Percentiles rank a stretch among this genome's conserved stretches.
Conservation (phyloP, 2,113 vertebrate genomes). For the Poeciliopsis prolifica region DNA sequence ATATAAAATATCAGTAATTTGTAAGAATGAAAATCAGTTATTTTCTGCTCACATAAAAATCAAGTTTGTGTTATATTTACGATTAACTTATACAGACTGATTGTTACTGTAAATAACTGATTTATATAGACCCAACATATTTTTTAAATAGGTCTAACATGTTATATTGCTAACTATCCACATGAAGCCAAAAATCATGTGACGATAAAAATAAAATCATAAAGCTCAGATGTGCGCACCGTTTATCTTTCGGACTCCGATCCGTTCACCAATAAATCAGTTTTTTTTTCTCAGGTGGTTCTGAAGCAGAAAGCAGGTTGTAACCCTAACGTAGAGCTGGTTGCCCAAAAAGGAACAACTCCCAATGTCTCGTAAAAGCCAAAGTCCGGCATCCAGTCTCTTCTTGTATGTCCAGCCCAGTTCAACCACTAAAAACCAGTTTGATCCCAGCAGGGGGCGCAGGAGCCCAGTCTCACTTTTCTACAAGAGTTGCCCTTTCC, state of each 20-base stretch:
- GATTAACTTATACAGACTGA: constrained; percentile 8
- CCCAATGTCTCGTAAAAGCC: constrained; percentile 26
- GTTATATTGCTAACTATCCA: neutral
- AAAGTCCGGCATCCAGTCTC: constrained; percentile 16
- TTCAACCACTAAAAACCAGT: constrained; percentile 69
- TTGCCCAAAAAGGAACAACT: constrained; percentile 26
- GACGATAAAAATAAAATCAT: neutral
- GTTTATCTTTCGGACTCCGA: neutral
- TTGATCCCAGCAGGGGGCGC: constrained; percentile 75
- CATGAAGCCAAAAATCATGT: neutral
- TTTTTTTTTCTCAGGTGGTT: constrained; percentile 13
- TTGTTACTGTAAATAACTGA: constrained; percentile 5
- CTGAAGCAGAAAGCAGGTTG: neutral
- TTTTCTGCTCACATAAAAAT: neutral
- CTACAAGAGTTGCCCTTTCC: constrained; percentile 28
- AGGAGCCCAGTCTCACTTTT: constrained; percentile 49
- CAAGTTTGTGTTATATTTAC: neutral
- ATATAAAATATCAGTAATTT: constrained; percentile 11
- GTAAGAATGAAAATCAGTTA: constrained; percentile 9
- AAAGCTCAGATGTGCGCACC: neutral
- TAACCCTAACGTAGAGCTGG: constrained; percentile 2
- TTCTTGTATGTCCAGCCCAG: constrained; percentile 44
- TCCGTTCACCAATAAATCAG: constrained; percentile 45
- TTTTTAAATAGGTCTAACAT: neutral
- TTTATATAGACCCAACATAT: neutral